Evolutionary conservation across 2,797 vertebrate species (phyloP).

Genomic region (Peromyscus nudipes): DNA sequence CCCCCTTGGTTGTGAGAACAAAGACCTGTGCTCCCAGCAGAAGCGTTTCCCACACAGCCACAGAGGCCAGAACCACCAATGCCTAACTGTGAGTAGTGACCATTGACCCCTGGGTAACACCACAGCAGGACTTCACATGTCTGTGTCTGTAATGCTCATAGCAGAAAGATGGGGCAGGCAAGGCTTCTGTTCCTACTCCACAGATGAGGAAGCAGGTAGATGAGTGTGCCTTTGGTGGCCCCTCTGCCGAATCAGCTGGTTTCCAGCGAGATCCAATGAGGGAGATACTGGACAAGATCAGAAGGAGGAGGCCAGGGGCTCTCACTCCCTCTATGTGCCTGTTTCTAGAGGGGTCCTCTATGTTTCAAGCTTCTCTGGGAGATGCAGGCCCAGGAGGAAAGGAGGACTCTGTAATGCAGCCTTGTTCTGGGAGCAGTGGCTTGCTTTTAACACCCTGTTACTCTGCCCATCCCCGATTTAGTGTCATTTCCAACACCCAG

Average conservation of each 20-base stretch:
- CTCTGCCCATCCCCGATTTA: not conserved
- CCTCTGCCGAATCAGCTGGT: not conserved
- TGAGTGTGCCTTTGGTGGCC: not conserved
- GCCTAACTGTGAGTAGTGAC: not conserved
- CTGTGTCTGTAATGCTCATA: not conserved
- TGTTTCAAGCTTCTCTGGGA: not conserved
- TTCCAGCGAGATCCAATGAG: not conserved
- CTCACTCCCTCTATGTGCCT: not conserved
- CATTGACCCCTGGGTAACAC: not conserved
- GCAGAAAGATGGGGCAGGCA: accelerated
- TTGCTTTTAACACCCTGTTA: not conserved
- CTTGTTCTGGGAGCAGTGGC: not conserved
- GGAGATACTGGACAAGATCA: not conserved
- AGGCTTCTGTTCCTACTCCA: not conserved
- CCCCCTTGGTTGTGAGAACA: not conserved
- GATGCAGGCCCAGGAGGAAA: not conserved
- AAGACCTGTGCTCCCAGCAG: not conserved
- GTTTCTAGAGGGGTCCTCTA: too few relatives aligned
- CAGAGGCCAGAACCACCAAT: not conserved
- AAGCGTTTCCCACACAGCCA: not conserved
- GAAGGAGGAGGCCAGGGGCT: not conserved
- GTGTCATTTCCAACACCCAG: not conserved
- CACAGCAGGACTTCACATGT: not conserved
- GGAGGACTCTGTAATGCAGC: not conserved
- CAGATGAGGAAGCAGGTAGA: not conserved